Conservation (phyloP, 2,888 invertebrate genomes). For the Steinernema scapterisci region DNA sequence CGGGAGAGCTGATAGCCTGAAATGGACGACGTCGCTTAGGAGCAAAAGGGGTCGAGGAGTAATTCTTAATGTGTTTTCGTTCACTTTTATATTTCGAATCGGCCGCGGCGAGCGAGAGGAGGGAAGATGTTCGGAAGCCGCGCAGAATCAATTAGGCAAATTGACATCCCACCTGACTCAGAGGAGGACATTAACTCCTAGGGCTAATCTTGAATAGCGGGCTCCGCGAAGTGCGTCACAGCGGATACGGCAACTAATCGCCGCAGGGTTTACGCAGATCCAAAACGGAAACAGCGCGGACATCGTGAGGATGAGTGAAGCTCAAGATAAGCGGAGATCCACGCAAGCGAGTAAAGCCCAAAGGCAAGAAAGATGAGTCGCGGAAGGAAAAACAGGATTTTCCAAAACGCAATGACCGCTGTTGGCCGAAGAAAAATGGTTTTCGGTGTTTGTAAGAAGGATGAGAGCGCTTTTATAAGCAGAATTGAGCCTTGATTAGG, state of each 20-base stretch:
- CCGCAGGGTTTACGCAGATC: not conserved
- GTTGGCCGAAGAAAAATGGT: too few species aligned
- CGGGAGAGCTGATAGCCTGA: not conserved
- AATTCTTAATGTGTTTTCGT: constrained; percentile 21
- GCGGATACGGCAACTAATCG: not conserved
- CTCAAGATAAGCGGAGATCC: not conserved
- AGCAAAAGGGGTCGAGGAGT: not conserved
- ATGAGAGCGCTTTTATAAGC: too few species aligned
- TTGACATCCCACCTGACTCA: constrained; percentile 19
- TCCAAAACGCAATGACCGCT: too few species aligned
- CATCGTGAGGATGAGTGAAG: not conserved
- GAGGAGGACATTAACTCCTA: not conserved
- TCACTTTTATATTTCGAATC: constrained; percentile 9
- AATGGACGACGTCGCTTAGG: not conserved
- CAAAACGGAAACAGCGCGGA: not conserved
- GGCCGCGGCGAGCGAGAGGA: not conserved
- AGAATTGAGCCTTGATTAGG: too few species aligned
- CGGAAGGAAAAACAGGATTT: too few species aligned
- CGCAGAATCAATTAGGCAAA: constrained; percentile 17
- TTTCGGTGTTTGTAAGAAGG: too few species aligned
- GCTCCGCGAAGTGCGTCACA: not conserved
- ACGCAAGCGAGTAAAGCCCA: too few species aligned
- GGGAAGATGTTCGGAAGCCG: constrained; percentile 13
- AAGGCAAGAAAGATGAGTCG: too few species aligned
- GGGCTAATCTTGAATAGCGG: constrained; percentile 9